phyloP scores from a whole-genome alignment of 2,888 invertebrate species.

The Machimus atricapillus region DNA sequence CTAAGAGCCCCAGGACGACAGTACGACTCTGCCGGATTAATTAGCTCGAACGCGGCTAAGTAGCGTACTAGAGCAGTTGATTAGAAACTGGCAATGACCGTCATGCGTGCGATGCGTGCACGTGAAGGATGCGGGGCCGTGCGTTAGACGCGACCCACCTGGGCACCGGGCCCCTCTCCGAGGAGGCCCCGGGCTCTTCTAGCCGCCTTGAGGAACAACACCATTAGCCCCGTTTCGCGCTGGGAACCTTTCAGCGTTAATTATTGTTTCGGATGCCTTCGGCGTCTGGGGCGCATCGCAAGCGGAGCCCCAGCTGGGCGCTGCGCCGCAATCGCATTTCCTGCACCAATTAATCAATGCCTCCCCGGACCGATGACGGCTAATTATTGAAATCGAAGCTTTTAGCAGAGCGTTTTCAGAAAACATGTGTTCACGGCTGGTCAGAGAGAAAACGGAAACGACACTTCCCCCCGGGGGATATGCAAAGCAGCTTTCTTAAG shows the following conservation, averaged over 20 bases:
- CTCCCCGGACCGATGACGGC: neutral
- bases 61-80: constrained; percentile 31
- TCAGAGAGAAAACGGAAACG: neutral
- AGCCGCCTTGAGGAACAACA: constrained; percentile 1
- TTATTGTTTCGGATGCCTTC: constrained; percentile 3
- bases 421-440: neutral
- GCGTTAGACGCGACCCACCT: constrained; percentile 2
- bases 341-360: constrained; percentile 2
- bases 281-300: neutral
- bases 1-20: neutral
- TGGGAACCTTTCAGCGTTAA: constrained; percentile 23
- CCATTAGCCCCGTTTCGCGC: constrained; percentile 24
- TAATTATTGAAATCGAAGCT: constrained; percentile 4
- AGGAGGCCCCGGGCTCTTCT: neutral
- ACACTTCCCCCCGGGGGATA: neutral
- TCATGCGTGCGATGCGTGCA: neutral
- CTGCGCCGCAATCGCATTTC: neutral
- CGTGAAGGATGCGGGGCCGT: neutral
- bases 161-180: neutral
- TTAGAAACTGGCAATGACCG: constrained; percentile 37
- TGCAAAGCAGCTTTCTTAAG: neutral
- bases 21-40: neutral
- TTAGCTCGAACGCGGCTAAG: neutral
- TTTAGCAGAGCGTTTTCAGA: neutral
- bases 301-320: neutral